Percentiles rank a stretch among this genome's conserved stretches.
Conservation (phyloP, 2,888 invertebrate species). For the Harpalus rubripes region DNA sequence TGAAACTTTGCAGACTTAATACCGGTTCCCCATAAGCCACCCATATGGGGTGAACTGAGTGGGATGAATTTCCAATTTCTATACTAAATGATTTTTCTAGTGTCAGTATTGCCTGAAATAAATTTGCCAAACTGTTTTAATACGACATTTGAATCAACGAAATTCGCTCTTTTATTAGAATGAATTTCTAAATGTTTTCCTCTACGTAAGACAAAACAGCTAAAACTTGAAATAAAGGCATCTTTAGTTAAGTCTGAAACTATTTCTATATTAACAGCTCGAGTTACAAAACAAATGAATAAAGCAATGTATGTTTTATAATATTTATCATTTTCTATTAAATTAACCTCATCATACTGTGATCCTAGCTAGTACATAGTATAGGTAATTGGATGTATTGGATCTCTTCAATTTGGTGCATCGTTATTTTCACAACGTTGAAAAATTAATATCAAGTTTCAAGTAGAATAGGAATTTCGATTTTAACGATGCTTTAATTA, state of each 20-base stretch:
- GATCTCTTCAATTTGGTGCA: background rate
- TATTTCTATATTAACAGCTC: constrained; percentile 70
- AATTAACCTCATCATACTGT: too few species aligned
- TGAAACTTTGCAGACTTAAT: too few species aligned
- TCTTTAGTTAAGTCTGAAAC: constrained; percentile 68
- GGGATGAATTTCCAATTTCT: too few species aligned
- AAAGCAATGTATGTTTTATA: constrained; percentile 58
- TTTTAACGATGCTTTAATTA: constrained; percentile 25
- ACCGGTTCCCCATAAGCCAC: too few species aligned
- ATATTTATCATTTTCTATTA: background rate
- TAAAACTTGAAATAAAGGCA: constrained; percentile 68
- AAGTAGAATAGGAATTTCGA: constrained; percentile 10
- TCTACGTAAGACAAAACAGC: constrained; percentile 69
- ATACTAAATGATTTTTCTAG: too few species aligned
- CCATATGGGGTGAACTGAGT: too few species aligned
- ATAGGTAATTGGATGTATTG: background rate
- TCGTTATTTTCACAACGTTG: background rate
- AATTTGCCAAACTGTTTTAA: background rate
- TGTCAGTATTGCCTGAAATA: background rate
- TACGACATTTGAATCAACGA: constrained; percentile 4
- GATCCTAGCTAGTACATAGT: too few species aligned
- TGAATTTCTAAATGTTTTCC: constrained; percentile 67
- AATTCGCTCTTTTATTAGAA: constrained; percentile 69
- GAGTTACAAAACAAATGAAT: constrained; percentile 59
- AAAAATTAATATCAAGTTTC: constrained; percentile 21